These are phyloP conservation scores for Parasteatoda lunata DNA, from an alignment of 2,888 invertebrate genomes.

Conservation along the genomic window DNA sequence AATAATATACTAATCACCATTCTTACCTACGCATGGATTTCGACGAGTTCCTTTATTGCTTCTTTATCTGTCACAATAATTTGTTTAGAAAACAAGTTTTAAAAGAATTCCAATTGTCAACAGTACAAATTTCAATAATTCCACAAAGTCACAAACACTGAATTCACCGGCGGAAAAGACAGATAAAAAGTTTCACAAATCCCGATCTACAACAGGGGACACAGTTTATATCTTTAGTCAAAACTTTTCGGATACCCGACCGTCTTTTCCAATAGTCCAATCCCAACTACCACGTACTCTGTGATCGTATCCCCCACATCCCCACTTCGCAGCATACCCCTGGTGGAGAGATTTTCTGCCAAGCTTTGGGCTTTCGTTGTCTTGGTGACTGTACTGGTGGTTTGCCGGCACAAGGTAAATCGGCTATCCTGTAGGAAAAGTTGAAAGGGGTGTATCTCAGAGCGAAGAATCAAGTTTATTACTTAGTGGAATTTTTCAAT, in stretches of 20 bases:
- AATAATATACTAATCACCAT: neutral
- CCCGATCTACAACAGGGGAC: neutral
- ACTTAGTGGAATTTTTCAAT: neutral
- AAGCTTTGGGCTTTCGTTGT: constrained; percentile 42
- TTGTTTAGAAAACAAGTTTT: neutral
- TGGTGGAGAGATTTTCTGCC: constrained; percentile 41
- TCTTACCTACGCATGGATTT: neutral
- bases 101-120: neutral
- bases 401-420: constrained; percentile 26
- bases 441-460: constrained; percentile 20
- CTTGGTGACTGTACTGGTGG: constrained; percentile 44
- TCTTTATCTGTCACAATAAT: neutral
- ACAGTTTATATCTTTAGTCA: constrained; percentile 14
- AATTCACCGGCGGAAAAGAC: neutral
- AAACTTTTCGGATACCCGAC: constrained; percentile 40
- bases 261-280: constrained; percentile 34
- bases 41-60: neutral
- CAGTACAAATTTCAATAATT: neutral
- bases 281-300: constrained; percentile 47
- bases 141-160: neutral
- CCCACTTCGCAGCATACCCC: constrained; percentile 26
- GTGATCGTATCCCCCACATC: constrained; percentile 16
- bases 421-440: constrained; percentile 29
- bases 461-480: constrained; percentile 4
- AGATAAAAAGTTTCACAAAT: neutral